phyloP scores from a whole-genome alignment of 2,797 vertebrate species.

The Florisuga fusca region DNA sequence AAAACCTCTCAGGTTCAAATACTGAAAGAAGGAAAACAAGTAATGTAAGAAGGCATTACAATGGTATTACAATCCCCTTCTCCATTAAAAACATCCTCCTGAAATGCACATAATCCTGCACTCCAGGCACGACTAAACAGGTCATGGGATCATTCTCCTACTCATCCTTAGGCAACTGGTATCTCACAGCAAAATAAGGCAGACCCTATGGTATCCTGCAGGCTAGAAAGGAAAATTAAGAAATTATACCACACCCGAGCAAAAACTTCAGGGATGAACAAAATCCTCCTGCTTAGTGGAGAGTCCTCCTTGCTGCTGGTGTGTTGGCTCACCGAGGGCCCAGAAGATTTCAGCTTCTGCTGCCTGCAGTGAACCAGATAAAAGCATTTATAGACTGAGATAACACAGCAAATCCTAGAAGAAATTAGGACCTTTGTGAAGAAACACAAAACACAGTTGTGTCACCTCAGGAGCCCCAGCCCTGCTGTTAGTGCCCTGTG shows the following conservation, averaged over 20 bases:
- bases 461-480: fast-evolving
- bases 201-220: not conserved
- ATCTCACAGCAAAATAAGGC: not conserved
- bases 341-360: not conserved
- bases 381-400: not conserved
- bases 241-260: not conserved
- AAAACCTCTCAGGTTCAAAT: not conserved
- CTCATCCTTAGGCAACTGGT: not conserved
- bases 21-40: not conserved
- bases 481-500: not conserved
- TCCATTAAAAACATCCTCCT: not conserved
- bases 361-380: not conserved
- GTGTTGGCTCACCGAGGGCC: fast-evolving
- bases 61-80: not conserved
- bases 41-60: not conserved
- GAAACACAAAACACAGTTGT: not conserved
- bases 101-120: not conserved
- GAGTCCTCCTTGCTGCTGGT: not conserved
- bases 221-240: not conserved
- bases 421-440: not conserved
- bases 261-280: not conserved
- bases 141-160: not conserved
- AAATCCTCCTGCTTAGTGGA: not conserved
- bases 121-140: not conserved
- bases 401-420: not conserved